Base-by-base conservation (phyloP, 2,113 vertebrate genomes). In the Athene cunicularia region DNA sequence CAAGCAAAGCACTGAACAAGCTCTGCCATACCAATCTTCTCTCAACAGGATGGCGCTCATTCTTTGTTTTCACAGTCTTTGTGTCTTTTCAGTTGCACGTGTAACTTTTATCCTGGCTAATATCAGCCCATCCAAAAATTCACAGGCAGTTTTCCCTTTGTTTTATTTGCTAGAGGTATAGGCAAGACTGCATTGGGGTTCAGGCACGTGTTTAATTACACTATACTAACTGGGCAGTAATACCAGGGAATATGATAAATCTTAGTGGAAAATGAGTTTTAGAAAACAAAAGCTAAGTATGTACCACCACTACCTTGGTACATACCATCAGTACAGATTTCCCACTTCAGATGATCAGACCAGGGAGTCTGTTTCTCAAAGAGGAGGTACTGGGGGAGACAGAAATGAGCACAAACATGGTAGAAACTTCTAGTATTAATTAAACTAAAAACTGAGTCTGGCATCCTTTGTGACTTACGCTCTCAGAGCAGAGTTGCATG, bases 41-140 rank as follows among this genome's bases (percentile, higher is more conserved):
- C 41, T 87, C 1, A 1, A 53, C 30, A 41, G 73, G 43, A 85
- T 1, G 2, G 37, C 0, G 0, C 33, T 76, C 32, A 10, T 53
- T 53, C 49, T 52, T 64, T 4, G 23, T 75, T 89, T 80, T 91
- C 68, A 49, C 68, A 49, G 45, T 60, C 52, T 71, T 66, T 71
- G 47, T 16, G 71, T 77, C 30, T 52, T 79, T 39, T 64, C 56
- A 68, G 59, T 39, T 87, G 45, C 71, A 53, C 7, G 13, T 1
- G 0, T 37, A 63, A 63, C 8, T 59, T 86, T 55, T 49, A 64
- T 10, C 28, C 39, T 50, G 27, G 53, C 26, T 85, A 33, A 37
- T 66, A 73, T 58, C 28, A 90, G 45, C 15, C 30, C 49, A 68
- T 20, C 23, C 9, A 84, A 81, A 81, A 77, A 70, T 26, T 47